A percentile compares a stretch with the other conserved stretches of the same genome.
Evolutionary conservation across 2,797 vertebrate genomes (phyloP).

Genomic region (Malurus splendens): DNA sequence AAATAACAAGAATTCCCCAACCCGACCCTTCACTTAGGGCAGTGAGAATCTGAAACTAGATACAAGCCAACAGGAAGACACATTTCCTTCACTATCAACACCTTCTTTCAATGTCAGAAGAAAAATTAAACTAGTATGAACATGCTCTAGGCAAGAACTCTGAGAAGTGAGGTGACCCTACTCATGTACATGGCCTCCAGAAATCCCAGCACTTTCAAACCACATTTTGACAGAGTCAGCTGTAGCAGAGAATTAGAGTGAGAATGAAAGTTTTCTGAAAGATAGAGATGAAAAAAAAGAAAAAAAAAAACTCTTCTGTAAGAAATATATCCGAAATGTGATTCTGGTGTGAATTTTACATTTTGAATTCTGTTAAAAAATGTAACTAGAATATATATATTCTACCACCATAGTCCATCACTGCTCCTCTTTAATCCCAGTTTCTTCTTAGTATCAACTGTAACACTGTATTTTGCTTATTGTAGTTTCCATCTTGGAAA

Average conservation of each 20-base stretch:
- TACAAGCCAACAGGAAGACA: background rate
- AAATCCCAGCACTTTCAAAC: background rate
- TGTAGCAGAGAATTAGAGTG: background rate
- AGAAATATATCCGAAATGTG: background rate
- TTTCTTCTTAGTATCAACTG: background rate
- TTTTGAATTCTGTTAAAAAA: background rate
- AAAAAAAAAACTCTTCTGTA: background rate
- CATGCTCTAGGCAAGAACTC: background rate
- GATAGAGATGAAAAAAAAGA: background rate
- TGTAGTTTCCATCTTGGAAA: constrained; percentile 19
- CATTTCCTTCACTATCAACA: background rate
- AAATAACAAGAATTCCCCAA: background rate
- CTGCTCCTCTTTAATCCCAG: background rate
- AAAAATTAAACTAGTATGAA: background rate
- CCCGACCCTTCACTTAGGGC: background rate
- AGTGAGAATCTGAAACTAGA: background rate
- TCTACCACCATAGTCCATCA: background rate
- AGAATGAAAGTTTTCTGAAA: background rate
- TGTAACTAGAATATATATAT: background rate
- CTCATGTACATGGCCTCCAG: background rate
- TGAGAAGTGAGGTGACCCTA: background rate
- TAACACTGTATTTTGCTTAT: background rate
- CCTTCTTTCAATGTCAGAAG: background rate
- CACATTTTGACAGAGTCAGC: background rate
- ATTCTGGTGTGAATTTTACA: background rate